Conservation (phyloP, 2,888 invertebrate species). For the Phytoseiulus persimilis region DNA sequence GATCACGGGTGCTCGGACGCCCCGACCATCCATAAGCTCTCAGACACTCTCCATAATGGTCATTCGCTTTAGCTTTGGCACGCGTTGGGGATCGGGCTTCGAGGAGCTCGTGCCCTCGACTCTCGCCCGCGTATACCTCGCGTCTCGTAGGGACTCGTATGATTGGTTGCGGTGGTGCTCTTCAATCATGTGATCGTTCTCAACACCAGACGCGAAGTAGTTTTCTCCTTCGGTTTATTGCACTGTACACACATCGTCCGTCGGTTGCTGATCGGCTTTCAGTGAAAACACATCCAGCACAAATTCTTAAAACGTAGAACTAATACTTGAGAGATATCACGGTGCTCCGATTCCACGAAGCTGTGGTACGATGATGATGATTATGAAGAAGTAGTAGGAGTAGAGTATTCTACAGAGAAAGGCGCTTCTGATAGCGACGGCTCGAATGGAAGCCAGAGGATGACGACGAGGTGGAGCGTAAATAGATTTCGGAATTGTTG, state of each 20-base stretch:
- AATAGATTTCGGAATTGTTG: background rate
- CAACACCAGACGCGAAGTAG: background rate
- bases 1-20: background rate
- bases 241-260: conserved; percentile 30
- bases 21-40: background rate
- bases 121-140: background rate
- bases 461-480: background rate
- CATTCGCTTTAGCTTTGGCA: background rate
- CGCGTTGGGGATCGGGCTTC: background rate
- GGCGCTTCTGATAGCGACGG: background rate
- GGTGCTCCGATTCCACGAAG: conserved; percentile 15
- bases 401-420: background rate
- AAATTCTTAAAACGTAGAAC: conserved; percentile 9
- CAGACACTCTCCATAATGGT: background rate
- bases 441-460: background rate
- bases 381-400: background rate
- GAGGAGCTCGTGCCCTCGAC: background rate
- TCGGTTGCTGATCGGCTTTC: background rate
- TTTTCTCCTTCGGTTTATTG: conserved; percentile 9
- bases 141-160: background rate
- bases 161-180: background rate
- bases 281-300: conserved; percentile 16
- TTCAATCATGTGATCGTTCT: background rate
- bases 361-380: background rate
- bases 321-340: conserved; percentile 38